Conservation (phyloP, 2,113 vertebrate genomes). For the Corydoras sp. region DNA sequence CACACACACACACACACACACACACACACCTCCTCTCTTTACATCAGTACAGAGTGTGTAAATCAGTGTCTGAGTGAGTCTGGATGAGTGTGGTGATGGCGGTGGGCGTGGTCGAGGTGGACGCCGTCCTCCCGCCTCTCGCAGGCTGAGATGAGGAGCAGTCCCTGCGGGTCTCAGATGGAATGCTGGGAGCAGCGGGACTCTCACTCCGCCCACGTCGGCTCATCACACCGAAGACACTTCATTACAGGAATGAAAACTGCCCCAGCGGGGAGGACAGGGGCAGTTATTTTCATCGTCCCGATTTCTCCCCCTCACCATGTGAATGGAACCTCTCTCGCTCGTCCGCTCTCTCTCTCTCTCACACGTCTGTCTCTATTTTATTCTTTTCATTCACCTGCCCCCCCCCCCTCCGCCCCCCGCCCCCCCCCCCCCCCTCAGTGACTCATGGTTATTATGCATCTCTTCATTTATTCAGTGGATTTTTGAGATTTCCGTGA, state of each 20-base stretch:
- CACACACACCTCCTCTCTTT: too few species aligned
- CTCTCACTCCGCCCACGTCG: not conserved
- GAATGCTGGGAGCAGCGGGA: not conserved
- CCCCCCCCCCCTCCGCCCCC: not conserved
- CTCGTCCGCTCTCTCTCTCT: not conserved
- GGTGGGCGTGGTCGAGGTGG: not conserved
- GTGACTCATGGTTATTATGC: not conserved
- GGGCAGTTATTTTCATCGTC: too few species aligned
- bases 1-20: conserved; percentile 2
- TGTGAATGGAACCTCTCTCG: not conserved
- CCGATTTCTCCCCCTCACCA: too few species aligned
- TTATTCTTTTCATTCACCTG: not conserved
- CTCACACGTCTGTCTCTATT: not conserved
- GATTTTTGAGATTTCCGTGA: too few species aligned
- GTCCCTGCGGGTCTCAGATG: not conserved
- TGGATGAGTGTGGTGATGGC: conserved; percentile 14
- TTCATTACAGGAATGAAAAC: too few species aligned
- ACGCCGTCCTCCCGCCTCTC: too few species aligned
- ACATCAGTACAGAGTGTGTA: not conserved
- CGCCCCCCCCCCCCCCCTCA: not conserved
- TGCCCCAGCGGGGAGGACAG: too few species aligned
- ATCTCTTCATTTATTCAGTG: too few species aligned
- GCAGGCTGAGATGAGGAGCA: too few species aligned
- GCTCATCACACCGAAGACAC: not conserved
- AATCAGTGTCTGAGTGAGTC: not conserved